phyloP scores from a whole-genome alignment of 2,888 invertebrate genomes.

The Drosophila parthenogenetica region DNA sequence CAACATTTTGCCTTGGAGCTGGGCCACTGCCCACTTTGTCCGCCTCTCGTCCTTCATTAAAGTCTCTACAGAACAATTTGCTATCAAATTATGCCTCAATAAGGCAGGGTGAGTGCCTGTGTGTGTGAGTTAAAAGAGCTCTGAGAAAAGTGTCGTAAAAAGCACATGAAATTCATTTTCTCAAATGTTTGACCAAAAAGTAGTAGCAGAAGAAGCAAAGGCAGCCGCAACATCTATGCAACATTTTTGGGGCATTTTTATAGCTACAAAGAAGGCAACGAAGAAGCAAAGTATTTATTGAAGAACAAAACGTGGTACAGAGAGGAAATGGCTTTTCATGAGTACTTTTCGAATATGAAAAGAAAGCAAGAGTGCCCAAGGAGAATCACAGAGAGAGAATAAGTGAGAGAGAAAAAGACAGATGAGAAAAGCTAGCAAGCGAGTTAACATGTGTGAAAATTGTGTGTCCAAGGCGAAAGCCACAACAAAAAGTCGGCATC shows the following conservation, averaged over 20 bases:
- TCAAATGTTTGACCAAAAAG: slow-evolving; percentile 34
- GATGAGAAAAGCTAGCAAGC: neutral
- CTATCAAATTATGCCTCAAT: slow-evolving; percentile 68
- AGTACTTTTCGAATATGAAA: slow-evolving; percentile 11
- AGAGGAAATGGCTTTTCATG: slow-evolving; percentile 22
- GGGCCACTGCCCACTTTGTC: slow-evolving; percentile 1
- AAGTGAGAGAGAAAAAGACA: neutral
- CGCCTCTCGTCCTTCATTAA: neutral
- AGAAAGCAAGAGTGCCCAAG: neutral
- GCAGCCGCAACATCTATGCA: slow-evolving; percentile 50
- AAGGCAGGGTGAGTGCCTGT: slow-evolving; percentile 1
- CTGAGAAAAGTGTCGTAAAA: slow-evolving; percentile 71
- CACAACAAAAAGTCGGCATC: slow-evolving; percentile 37
- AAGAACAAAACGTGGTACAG: slow-evolving; percentile 39
- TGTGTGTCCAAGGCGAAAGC: slow-evolving; percentile 66
- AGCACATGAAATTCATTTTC: slow-evolving; percentile 60
- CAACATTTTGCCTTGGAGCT: slow-evolving; percentile 43
- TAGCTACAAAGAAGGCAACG: slow-evolving; percentile 38
- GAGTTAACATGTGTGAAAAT: slow-evolving; percentile 50
- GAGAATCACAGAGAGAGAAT: neutral
- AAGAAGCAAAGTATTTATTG: slow-evolving; percentile 53
- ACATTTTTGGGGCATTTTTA: slow-evolving; percentile 69
- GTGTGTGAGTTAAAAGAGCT: slow-evolving; percentile 11
- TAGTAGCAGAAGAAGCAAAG: slow-evolving; percentile 13
- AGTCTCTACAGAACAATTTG: slow-evolving; percentile 61